phyloP scores from a whole-genome alignment of 2,888 invertebrate genomes.

The Tinea semifulvella region DNA sequence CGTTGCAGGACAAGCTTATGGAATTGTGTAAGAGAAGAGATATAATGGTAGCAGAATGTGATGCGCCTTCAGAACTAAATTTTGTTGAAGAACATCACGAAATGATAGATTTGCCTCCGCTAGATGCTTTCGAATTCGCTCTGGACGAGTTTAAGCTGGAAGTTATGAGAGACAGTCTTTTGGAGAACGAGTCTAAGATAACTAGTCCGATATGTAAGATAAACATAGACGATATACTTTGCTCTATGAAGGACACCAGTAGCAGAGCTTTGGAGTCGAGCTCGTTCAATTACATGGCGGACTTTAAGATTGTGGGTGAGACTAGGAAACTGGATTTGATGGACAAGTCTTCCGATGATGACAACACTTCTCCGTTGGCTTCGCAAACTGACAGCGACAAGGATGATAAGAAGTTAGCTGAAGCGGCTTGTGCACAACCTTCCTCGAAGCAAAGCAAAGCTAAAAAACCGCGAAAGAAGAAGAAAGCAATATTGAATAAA shows the following conservation, averaged over 20 bases:
- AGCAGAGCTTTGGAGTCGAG: conserved; percentile 41
- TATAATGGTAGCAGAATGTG: conserved; percentile 59
- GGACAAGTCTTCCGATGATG: conserved; percentile 68
- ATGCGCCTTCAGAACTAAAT: conserved; percentile 47
- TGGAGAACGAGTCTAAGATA: conserved; percentile 42
- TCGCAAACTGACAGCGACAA: conserved; percentile 67
- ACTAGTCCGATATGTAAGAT: conserved; percentile 57
- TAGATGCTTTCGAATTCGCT: conserved; percentile 49
- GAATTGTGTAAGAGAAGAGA: conserved; percentile 56
- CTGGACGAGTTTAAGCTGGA: conserved; percentile 55
- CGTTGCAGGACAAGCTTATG: conserved; percentile 49
- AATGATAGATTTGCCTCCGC: conserved; percentile 42
- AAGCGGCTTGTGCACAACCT: conserved; percentile 43
- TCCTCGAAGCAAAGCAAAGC: conserved; percentile 50
- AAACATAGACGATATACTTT: conserved; percentile 52
- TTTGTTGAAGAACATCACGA: conserved; percentile 58
- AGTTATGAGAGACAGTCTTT: conserved; percentile 52
- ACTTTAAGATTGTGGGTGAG: conserved; percentile 33
- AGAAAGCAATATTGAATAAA: too few relatives aligned
- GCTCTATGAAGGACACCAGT: conserved; percentile 48
- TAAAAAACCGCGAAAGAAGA: conserved; percentile 69
- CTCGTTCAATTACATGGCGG: conserved; percentile 49
- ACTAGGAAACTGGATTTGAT: conserved; percentile 19
- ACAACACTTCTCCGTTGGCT: conserved; percentile 54
- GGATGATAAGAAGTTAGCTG: conserved; percentile 47